These are phyloP conservation scores for Dyspetes luteomarginatus DNA, from an alignment of 2,888 invertebrate genomes.

Conservation along the genomic window DNA sequence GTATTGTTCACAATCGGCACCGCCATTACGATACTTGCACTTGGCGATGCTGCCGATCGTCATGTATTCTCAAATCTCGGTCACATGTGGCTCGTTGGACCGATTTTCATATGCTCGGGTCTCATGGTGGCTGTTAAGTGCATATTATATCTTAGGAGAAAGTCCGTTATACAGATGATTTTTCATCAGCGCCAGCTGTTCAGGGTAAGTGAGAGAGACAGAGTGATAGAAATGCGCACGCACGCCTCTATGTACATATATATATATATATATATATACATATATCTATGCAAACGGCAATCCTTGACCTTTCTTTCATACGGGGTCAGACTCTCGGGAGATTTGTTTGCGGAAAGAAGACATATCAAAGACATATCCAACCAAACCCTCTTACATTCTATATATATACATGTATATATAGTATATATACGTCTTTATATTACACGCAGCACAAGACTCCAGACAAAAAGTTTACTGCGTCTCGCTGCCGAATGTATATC, in stretches of 20 bases:
- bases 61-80: constrained; percentile 87
- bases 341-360: constrained; percentile 8
- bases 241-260: no score
- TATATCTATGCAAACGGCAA: not conserved
- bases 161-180: constrained; percentile 88
- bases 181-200: constrained; percentile 87
- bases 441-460: not conserved
- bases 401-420: no score
- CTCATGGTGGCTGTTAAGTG: constrained; percentile 89
- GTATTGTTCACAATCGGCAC: constrained; percentile 87
- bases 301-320: constrained; percentile 34
- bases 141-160: constrained; percentile 87
- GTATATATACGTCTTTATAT: not conserved
- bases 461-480: not conserved
- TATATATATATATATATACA: not conserved
- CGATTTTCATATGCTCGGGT: constrained; percentile 88
- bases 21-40: constrained; percentile 87
- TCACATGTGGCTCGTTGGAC: constrained; percentile 89
- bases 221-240: not conserved
- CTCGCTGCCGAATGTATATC: not conserved
- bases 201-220: constrained; percentile 83
- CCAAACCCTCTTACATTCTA: not conserved
- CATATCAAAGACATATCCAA: not conserved
- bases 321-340: not conserved
- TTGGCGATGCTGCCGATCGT: constrained; percentile 86